Evolutionary conservation across 2,888 invertebrate genomes (phyloP).

Genomic region (Ectemnius continuus): DNA sequence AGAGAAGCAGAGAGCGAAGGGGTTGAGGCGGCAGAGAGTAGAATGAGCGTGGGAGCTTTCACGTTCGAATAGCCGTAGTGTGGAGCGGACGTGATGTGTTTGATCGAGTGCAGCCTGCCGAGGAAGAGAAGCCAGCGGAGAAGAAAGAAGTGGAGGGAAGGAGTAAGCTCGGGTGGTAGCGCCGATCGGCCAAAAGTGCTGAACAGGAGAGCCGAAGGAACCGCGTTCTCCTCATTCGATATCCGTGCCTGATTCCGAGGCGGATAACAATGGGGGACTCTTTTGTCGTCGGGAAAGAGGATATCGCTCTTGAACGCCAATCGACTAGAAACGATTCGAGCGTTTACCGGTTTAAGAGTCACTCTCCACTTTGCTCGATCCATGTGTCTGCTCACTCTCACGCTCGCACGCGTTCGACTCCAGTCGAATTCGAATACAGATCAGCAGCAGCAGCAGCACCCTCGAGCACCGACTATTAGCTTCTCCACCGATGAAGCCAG

Average conservation of each 20-base stretch:
- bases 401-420: constrained; percentile 6
- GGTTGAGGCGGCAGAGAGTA: too few species aligned
- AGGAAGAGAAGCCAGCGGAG: constrained; percentile 8
- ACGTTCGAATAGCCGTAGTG: constrained; percentile 18
- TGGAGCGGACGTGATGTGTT: constrained; percentile 32
- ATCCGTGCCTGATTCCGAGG: constrained; percentile 59
- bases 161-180: constrained; percentile 14
- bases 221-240: constrained; percentile 55
- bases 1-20: too few species aligned
- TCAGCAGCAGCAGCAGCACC: too few species aligned
- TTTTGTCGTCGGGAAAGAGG: constrained; percentile 62
- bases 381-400: not conserved
- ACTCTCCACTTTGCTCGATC: constrained; percentile 49
- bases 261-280: constrained; percentile 43
- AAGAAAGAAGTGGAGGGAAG: constrained; percentile 14
- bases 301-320: constrained; percentile 65
- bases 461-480: not conserved
- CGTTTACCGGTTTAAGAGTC: constrained; percentile 56
- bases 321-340: constrained; percentile 67
- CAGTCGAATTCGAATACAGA: constrained; percentile 5
- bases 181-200: constrained; percentile 22
- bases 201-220: constrained; percentile 35
- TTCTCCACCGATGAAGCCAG: not conserved
- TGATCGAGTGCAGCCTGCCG: constrained; percentile 37
- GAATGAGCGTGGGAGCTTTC: too few species aligned